Base-by-base conservation (phyloP, 2,113 vertebrate species). In the Junco hyemalis region DNA sequence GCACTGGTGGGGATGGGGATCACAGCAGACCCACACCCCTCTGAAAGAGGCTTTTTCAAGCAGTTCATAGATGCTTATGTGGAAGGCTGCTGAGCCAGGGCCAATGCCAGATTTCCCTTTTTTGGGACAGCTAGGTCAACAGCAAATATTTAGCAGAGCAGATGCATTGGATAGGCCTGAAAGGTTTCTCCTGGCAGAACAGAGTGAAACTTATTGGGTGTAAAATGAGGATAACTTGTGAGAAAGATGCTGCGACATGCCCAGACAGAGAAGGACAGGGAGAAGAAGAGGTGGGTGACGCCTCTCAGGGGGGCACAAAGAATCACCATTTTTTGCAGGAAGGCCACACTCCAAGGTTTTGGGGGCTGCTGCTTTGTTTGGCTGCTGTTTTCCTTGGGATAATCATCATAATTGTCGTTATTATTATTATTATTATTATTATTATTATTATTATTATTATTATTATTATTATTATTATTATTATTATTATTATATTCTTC, bases 231-330 rank as follows among this genome's bases (percentile, higher is more conserved):
- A 14, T 36, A 35, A 20, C 17, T 51, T 24, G 9, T 42, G 56
- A 79, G 45, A 69, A 80, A 44, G 13, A 14, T 57, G 36, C 14
- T 44, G 48, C 45, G 50, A 28, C 24, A 22, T 60, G 33, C 19
- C 10, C 50, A 61, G n/a, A 11, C 5, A 12, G 17, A 80, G 28
- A 48, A 84, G 45, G 36, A 53, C 5, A 14, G 9, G 1, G 3
- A 77, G 14, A 8, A 33, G 23, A 53, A n/a, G 38, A 29, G 17
- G 16, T 22, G 13, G 29, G 6, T 0, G 2, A 35, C 5, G 2
- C 6, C 14, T 56, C 42, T 48, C 65, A 69, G 45, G 18, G 8
- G 29, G 25, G 26, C 70, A 64, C n/a, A 31, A 48, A 22, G 14
- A 15, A 5, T 1, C 4, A 40, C 9, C 2, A 10, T 21, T 59